Base-by-base conservation (phyloP, 2,797 vertebrate genomes). In the Takifugu rubripes region DNA sequence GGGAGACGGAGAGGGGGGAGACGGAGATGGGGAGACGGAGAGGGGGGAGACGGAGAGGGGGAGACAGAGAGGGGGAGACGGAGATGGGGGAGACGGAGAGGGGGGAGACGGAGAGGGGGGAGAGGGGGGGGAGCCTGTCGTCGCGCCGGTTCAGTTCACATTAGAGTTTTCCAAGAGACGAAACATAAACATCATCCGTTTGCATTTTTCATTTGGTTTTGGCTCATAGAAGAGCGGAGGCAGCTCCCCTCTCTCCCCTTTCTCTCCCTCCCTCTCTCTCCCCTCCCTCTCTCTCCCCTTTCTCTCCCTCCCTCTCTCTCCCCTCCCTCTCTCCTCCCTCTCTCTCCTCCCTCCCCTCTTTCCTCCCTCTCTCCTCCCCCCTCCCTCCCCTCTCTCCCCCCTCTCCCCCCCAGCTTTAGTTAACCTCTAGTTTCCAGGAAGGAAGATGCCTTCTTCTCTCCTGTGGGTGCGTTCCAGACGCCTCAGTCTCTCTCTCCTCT, bases 101-200 rank as follows among this genome's bases (percentile, higher is more conserved):
- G 17, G n/a, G n/a, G 17, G 21, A 21, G 21, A 21, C n/a, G n/a
- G n/a, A n/a, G n/a, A n/a, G n/a, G n/a, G 21, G 21, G 21, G 21
- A 21, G 21, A 60, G 68, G 64, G 25, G 1, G 48, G 59, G 49
- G 45, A 31, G 75, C 81, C 85, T 86, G 88, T 77, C 82, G 70
- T 78, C 53, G 64, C 65, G 61, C 73, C 89, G 88, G 89, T 90
- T 88, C 79, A 82, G 80, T 87, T 89, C 76, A 72, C 64, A 60
- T 70, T 57, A 72, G 76, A 71, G 70, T 85, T 84, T 80, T 86
- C 88, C 86, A 89, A 72, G 81, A 84, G 80, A 84, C 79, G 65
- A 79, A 85, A 79, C 73, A 81, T 86, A 90, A 88, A 90, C 86
- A 84, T 68, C 69, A 16, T 85, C 74, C 62, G 60, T 88, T 77